Percentiles rank a stretch among this genome's conserved stretches.
Conservation (phyloP, 2,113 vertebrate genomes). For the Gobio gobio region DNA sequence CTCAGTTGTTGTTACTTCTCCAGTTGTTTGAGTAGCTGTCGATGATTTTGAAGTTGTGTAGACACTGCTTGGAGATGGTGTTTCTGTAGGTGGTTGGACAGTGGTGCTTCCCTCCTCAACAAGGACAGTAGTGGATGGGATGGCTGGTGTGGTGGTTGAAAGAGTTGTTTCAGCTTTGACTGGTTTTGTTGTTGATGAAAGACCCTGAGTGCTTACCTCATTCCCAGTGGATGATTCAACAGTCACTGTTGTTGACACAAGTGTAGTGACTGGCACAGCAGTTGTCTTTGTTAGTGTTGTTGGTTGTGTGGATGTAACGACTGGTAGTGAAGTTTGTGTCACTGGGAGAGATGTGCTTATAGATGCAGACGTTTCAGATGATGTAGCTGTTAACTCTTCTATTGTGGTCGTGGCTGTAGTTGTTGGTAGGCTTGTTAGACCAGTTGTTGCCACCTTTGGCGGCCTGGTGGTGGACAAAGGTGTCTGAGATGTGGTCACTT, state of each 20-base stretch:
- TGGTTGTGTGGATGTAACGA: background rate
- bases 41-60: too few species aligned
- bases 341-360: background rate
- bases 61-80: too few species aligned
- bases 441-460: background rate
- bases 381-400: slow-evolving; percentile 26
- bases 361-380: background rate
- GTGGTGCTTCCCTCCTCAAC: too few species aligned
- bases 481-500: background rate
- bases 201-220: background rate
- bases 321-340: background rate
- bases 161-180: too few species aligned
- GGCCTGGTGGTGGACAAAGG: background rate
- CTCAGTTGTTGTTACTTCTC: slow-evolving; percentile 14
- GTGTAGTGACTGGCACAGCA: background rate
- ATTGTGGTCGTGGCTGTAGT: background rate
- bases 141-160: too few species aligned
- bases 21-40: too few species aligned
- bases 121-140: too few species aligned
- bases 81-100: too few species aligned
- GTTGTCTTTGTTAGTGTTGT: slow-evolving; percentile 7
- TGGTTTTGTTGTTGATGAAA: too few species aligned
- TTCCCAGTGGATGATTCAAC: background rate
- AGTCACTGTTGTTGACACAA: background rate
- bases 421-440: background rate